These are phyloP conservation scores for Lampropteryx suffumata DNA, from an alignment of 2,888 invertebrate genomes.

Conservation along the genomic window DNA sequence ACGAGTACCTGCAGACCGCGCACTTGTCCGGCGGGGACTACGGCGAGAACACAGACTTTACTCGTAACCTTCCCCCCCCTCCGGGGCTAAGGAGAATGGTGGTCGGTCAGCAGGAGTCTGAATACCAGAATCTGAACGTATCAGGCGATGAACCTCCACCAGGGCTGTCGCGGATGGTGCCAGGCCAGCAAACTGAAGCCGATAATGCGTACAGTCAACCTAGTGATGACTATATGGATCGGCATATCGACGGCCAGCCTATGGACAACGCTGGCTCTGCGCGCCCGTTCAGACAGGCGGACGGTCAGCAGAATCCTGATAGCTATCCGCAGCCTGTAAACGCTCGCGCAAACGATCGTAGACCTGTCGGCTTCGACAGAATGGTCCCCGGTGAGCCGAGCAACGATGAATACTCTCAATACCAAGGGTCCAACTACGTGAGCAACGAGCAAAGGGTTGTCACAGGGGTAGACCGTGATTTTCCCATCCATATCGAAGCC, in stretches of 20 bases:
- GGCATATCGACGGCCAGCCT: constrained; percentile 71
- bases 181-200: constrained; percentile 74
- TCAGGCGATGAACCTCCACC: constrained; percentile 78
- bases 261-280: constrained; percentile 50
- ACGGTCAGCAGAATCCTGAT: constrained; percentile 68
- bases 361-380: constrained; percentile 62
- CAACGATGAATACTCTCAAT: constrained; percentile 69
- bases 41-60: constrained; percentile 71
- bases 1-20: constrained; percentile 90
- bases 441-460: constrained; percentile 79
- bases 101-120: constrained; percentile 85
- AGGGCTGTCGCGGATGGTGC: constrained; percentile 78
- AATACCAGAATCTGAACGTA: constrained; percentile 63
- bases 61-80: constrained; percentile 81
- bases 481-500: constrained; percentile 50
- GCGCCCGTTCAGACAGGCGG: constrained; percentile 70
- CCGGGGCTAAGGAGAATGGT: constrained; percentile 86
- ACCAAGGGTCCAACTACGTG: constrained; percentile 60
- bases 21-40: constrained; percentile 85
- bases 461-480: constrained; percentile 79
- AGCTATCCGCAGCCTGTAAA: constrained; percentile 56
- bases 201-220: constrained; percentile 62
- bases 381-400: constrained; percentile 86
- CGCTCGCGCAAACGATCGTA: constrained; percentile 46
- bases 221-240: constrained; percentile 67